Percentiles rank a stretch among this genome's conserved stretches.
Evolutionary conservation across 2,888 invertebrate species (phyloP).

Genomic region (Sminthurides aquaticus): DNA sequence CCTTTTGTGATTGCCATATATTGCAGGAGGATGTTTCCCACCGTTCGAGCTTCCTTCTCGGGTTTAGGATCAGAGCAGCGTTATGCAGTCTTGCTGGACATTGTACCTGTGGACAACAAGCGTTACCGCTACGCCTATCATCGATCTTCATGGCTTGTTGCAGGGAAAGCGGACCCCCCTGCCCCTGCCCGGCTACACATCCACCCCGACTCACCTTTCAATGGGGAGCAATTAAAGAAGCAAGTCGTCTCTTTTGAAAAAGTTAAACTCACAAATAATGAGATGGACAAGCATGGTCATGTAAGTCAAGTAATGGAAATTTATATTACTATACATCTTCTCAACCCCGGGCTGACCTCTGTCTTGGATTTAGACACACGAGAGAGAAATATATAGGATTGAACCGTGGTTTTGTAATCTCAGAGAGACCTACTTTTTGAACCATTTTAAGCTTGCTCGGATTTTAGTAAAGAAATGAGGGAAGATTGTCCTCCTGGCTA

Average conservation of each 20-base stretch:
- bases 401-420: too few relatives aligned
- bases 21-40: conserved; percentile 93
- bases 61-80: conserved; percentile 72
- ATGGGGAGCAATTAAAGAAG: conserved; percentile 88
- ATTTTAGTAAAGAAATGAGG: too few relatives aligned
- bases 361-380: too few relatives aligned
- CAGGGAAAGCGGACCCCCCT: conserved; percentile 96
- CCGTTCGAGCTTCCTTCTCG: conserved; percentile 86
- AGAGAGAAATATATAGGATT: too few relatives aligned
- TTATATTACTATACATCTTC: too few relatives aligned
- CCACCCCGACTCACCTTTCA: conserved; percentile 94
- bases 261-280: conserved; percentile 96
- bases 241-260: conserved; percentile 98
- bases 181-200: conserved; percentile 86
- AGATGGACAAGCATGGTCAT: conserved; percentile 92
- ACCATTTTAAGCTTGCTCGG: too few relatives aligned
- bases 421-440: too few relatives aligned
- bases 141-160: conserved; percentile 94
- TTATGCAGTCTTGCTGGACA: conserved; percentile 90
- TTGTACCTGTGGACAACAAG: conserved; percentile 93
- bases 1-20: conserved; percentile 14
- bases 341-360: too few relatives aligned
- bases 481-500: too few relatives aligned
- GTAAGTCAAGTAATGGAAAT: too few relatives aligned
- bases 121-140: conserved; percentile 97